These are phyloP conservation scores for Spodoptera frugiperda DNA, from an alignment of 1,140 invertebrate species.

Conservation along the genomic window DNA sequence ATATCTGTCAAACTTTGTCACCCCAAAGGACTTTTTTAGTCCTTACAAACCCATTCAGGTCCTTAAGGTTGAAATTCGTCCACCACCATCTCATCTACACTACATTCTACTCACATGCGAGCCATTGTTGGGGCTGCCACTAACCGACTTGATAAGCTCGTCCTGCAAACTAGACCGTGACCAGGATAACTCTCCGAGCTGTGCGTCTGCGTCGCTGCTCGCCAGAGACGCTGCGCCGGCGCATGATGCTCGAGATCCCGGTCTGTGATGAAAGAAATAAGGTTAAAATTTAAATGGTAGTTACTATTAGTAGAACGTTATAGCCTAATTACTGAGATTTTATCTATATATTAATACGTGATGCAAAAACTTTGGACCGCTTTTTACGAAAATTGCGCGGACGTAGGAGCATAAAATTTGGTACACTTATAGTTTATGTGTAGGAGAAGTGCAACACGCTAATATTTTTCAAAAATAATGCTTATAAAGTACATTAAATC, in stretches of 20 bases:
- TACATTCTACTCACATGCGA: slow-evolving; percentile 77
- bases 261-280: slow-evolving; percentile 58
- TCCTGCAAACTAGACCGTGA: slow-evolving; percentile 89
- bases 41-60: not conserved
- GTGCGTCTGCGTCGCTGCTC: slow-evolving; percentile 76
- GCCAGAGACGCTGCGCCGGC: slow-evolving; percentile 78
- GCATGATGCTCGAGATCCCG: slow-evolving; percentile 82
- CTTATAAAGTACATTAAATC: too few relatives aligned
- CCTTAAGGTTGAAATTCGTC: slow-evolving; percentile 3
- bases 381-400: too few relatives aligned
- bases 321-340: too few relatives aligned
- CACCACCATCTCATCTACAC: slow-evolving; percentile 41
- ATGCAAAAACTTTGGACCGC: too few relatives aligned
- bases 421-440: too few relatives aligned
- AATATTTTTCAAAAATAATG: too few relatives aligned
- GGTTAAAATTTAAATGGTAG: too few relatives aligned
- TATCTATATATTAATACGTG: too few relatives aligned
- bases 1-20: too few relatives aligned
- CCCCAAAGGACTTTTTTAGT: not conserved
- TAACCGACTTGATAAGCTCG: slow-evolving; percentile 88
- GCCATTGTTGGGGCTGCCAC: slow-evolving; percentile 74
- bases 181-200: slow-evolving; percentile 86
- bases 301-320: too few relatives aligned
- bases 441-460: too few relatives aligned
- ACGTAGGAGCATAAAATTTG: too few relatives aligned